Percentiles rank a stretch among this genome's conserved stretches.
These are phyloP conservation scores for Limanda limanda DNA, from an alignment of 2,113 vertebrate genomes.

Conservation along the genomic window DNA sequence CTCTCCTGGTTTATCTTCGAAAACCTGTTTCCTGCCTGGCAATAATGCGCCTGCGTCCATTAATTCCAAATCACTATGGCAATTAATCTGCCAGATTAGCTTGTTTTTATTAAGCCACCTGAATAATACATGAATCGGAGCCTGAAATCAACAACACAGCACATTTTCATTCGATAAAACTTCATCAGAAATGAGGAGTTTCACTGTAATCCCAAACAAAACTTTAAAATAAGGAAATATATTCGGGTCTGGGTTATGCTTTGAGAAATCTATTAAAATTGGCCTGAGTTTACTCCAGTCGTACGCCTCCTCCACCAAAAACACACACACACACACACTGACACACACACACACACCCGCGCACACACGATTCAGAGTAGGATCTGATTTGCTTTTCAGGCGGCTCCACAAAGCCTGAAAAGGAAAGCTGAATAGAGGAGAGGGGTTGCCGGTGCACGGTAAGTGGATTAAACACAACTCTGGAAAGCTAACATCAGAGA, in stretches of 20 bases:
- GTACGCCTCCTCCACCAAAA: neutral
- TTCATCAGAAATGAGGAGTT: slow-evolving; percentile 26
- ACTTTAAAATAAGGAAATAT: neutral
- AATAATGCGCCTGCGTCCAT: slow-evolving; percentile 34
- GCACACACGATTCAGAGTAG: slow-evolving; percentile 13
- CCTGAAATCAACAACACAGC: slow-evolving; percentile 50
- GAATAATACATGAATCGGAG: slow-evolving; percentile 58
- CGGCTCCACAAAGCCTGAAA: slow-evolving; percentile 57
- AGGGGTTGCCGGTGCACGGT: slow-evolving; percentile 36
- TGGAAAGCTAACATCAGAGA: slow-evolving; percentile 63
- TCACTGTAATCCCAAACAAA: slow-evolving; percentile 34
- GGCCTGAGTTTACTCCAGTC: slow-evolving; percentile 40
- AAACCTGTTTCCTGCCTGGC: slow-evolving; percentile 40
- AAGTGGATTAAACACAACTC: slow-evolving; percentile 69
- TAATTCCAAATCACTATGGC: slow-evolving; percentile 59
- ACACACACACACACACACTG: neutral
- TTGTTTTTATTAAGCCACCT: slow-evolving; percentile 63
- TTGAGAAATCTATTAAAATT: slow-evolving; percentile 51
- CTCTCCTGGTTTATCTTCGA: slow-evolving; percentile 46
- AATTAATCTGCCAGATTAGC: slow-evolving; percentile 70
- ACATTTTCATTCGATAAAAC: slow-evolving; percentile 43
- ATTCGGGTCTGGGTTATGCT: slow-evolving; percentile 10
- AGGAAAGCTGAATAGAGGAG: slow-evolving; percentile 47
- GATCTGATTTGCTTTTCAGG: slow-evolving; percentile 64
- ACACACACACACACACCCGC: slow-evolving; percentile 11